These are phyloP conservation scores for Drosophila varians DNA, from an alignment of 1,140 invertebrate species.

Conservation along the genomic window DNA sequence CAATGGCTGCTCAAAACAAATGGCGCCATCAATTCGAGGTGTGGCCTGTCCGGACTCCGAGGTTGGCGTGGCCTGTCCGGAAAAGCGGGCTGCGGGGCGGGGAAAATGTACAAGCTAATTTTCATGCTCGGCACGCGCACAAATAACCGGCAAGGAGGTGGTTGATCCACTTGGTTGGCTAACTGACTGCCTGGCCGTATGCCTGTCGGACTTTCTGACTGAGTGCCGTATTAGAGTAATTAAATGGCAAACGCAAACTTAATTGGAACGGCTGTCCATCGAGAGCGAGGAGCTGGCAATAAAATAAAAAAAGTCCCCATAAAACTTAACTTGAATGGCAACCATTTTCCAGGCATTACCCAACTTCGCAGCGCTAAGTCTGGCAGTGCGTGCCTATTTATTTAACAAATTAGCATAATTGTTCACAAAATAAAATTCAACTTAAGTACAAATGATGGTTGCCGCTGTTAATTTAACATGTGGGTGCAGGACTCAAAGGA, in stretches of 20 bases:
- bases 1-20: slow-evolving; percentile 70
- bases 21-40: slow-evolving; percentile 72
- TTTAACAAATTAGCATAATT: slow-evolving; percentile 83
- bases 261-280: slow-evolving; percentile 59
- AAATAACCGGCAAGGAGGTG: slow-evolving; percentile 50
- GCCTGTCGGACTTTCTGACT: slow-evolving; percentile 11
- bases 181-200: slow-evolving; percentile 9
- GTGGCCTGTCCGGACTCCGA: slow-evolving; percentile 48
- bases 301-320: slow-evolving; percentile 76
- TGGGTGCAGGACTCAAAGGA: slow-evolving; percentile 45
- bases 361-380: slow-evolving; percentile 7
- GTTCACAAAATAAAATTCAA: slow-evolving; percentile 83
- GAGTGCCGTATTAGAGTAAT: slow-evolving; percentile 71
- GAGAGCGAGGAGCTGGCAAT: slow-evolving; percentile 50
- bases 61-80: slow-evolving; percentile 28
- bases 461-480: slow-evolving; percentile 78
- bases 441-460: slow-evolving; percentile 81
- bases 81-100: slow-evolving; percentile 1
- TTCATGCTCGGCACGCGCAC: slow-evolving; percentile 77
- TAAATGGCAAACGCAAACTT: slow-evolving; percentile 76
- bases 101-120: slow-evolving; percentile 71
- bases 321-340: slow-evolving; percentile 78
- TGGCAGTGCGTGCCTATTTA: slow-evolving; percentile 69
- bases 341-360: slow-evolving; percentile 61
- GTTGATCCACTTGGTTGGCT: slow-evolving; percentile 48